These are phyloP conservation scores for Hemicrepidius hirtus DNA, from an alignment of 2,888 invertebrate genomes.

Conservation along the genomic window DNA sequence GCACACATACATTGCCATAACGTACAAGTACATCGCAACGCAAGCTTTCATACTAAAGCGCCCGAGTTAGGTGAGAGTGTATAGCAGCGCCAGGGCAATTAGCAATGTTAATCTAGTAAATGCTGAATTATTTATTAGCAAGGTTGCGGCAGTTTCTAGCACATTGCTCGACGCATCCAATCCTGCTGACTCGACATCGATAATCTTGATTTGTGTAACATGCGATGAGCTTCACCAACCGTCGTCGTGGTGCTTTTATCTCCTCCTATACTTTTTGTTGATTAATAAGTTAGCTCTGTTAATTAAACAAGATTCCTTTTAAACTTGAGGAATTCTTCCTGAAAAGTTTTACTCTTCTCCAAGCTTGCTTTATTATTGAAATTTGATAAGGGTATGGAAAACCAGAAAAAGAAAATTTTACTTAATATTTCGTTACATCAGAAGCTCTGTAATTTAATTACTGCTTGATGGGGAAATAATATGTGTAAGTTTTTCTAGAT, in stretches of 20 bases:
- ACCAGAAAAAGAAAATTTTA: neutral
- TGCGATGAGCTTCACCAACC: slow-evolving; percentile 10
- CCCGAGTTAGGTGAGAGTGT: slow-evolving; percentile 36
- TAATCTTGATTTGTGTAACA: slow-evolving; percentile 47
- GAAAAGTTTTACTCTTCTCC: neutral
- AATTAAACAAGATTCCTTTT: slow-evolving; percentile 29
- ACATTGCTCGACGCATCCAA: slow-evolving; percentile 38
- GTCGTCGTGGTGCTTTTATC: slow-evolving; percentile 26
- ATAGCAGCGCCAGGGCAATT: slow-evolving; percentile 42
- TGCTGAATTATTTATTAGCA: slow-evolving; percentile 51
- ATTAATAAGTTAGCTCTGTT: slow-evolving; percentile 33
- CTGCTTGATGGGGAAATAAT: neutral
- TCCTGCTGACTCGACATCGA: slow-evolving; percentile 45
- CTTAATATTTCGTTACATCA: too few relatives aligned
- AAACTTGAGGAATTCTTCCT: slow-evolving; percentile 3
- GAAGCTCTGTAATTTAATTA: neutral
- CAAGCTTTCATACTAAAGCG: slow-evolving; percentile 36
- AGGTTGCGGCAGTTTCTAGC: slow-evolving; percentile 42
- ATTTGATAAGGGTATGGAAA: neutral
- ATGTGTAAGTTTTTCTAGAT: neutral
- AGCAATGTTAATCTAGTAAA: slow-evolving; percentile 52
- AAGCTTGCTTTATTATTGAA: slow-evolving; percentile 4
- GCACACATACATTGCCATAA: slow-evolving; percentile 20
- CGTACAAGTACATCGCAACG: slow-evolving; percentile 27
- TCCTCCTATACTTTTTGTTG: slow-evolving; percentile 29